Conservation (phyloP, 2,888 invertebrate species). For the Oligia latruncula region DNA sequence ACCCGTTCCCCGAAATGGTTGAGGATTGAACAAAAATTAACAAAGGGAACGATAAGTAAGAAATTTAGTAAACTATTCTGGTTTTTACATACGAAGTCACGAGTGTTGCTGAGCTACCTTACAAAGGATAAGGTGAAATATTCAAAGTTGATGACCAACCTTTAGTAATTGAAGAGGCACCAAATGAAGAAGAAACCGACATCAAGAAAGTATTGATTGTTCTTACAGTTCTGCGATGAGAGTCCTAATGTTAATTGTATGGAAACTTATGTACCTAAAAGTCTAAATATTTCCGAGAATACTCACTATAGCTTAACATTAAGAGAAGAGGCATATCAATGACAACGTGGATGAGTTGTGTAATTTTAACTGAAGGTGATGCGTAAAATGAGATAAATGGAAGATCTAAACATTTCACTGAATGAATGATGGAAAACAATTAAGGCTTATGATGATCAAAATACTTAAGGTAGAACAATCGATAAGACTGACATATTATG, state of each 20-base stretch:
- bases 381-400: background rate
- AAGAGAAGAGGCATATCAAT: background rate
- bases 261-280: conserved; percentile 5
- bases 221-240: background rate
- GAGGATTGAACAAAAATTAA: conserved; percentile 24
- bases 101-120: background rate
- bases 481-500: background rate
- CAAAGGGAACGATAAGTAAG: conserved; percentile 14
- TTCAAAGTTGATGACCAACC: background rate
- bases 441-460: background rate
- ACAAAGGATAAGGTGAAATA: background rate
- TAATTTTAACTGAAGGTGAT: background rate
- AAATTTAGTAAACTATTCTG: conserved; percentile 4
- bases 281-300: conserved; percentile 19
- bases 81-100: background rate
- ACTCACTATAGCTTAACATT: background rate
- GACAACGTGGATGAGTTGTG: background rate
- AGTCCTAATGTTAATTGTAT: background rate
- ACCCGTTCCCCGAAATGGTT: conserved; percentile 21
- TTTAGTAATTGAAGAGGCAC: background rate
- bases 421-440: background rate
- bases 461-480: background rate
- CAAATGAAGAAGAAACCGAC: background rate
- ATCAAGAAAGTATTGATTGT: background rate
- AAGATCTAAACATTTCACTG: background rate